Evolutionary conservation across 2,888 invertebrate genomes (phyloP), one percentile per base, ranked within the genome.

Genomic region (Drosophila picticornis): DNA sequence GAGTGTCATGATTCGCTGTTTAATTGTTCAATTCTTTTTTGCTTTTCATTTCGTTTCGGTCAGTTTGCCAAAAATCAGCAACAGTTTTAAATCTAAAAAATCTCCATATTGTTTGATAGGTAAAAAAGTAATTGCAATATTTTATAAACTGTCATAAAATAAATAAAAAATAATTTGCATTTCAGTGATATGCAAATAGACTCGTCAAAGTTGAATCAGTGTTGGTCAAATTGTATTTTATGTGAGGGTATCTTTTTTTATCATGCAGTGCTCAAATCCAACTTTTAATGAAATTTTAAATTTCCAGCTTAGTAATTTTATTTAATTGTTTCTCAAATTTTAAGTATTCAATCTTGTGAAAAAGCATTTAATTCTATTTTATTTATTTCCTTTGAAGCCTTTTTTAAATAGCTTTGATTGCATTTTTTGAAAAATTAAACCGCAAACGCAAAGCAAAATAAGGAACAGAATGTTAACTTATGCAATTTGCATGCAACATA

Each of bases 391-490:
- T 9, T 46, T 46, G 16, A 9, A 25, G 25, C 16, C 16, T 46
- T 25, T 46, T 27, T 1, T 1, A 36, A 46, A 57, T 29, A 22
- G 34, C 38, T 48, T n/a, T 58, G 61, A 75, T 67, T 57, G 57
- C 52, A 50, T 13, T 13, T 29, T 65, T 25, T 65, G 51, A 57
- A 31, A 48, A 29, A 22, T 16, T 7, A 32, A 52, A 60, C 31
- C 59, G 22, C 59, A 66, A 51, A n/a, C 5, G 34, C 25, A 74
- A 74, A 40, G 46, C 48, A n/a, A 52, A 25, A 29, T 29, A 29
- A 32, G 34, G 4, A 27, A 13, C 25, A 13, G 7, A 48, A 56
- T 25, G 22, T 31, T 22, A 46, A 46, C 16, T 56, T 51, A 56
- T 43, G 69, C 57, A 60, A 57, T 48, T 52, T 32, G 16, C 13